These are phyloP conservation scores for Aphelocoma coerulescens DNA, from an alignment of 2,113 vertebrate species.

Conservation along the genomic window DNA sequence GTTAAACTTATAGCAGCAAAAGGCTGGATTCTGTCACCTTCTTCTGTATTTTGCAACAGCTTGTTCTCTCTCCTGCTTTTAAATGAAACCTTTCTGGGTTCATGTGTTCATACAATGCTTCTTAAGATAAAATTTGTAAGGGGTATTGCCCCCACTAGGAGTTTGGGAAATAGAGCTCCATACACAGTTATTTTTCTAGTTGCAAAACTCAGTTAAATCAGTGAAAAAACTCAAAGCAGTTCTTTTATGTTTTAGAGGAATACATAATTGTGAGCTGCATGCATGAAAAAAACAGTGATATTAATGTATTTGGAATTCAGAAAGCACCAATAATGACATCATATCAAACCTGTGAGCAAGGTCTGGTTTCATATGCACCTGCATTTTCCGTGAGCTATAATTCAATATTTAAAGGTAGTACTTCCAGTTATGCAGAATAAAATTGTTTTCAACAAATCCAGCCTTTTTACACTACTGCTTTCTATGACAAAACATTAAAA, in stretches of 20 bases:
- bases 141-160: neutral
- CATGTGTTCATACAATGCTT: neutral
- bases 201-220: neutral
- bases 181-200: neutral
- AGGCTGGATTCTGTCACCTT: neutral
- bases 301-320: neutral
- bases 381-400: neutral
- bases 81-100: neutral
- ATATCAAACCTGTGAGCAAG: neutral
- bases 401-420: neutral
- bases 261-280: neutral
- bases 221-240: neutral
- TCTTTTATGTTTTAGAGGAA: neutral
- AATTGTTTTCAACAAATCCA: neutral
- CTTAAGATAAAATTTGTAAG: neutral
- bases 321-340: neutral
- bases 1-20: neutral
- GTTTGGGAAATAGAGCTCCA: neutral
- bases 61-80: neutral
- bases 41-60: neutral
- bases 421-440: neutral
- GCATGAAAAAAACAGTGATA: neutral
- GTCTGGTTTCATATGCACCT: neutral
- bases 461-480: neutral
- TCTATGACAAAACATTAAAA: neutral